A percentile compares a stretch with the other conserved stretches of the same genome.
phyloP scores from a whole-genome alignment of 2,797 vertebrate genomes.

The Galagoides demidoff region DNA sequence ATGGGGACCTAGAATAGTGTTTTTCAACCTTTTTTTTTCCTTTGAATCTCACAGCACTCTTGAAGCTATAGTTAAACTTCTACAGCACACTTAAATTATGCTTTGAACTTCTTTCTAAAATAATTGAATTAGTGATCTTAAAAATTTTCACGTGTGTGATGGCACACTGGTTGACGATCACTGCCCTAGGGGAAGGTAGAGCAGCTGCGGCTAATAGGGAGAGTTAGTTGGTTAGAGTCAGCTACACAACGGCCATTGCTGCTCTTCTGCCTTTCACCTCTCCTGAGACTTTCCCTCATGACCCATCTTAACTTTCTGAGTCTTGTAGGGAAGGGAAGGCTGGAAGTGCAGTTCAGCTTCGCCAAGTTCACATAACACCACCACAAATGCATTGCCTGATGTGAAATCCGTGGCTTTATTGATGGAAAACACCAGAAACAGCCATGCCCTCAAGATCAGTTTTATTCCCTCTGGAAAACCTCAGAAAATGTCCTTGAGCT shows the following conservation, averaged over 20 bases:
- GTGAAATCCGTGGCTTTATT: not conserved
- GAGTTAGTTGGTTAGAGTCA: not conserved
- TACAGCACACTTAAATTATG: too few relatives aligned
- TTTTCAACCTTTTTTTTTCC: too few relatives aligned
- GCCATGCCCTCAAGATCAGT: not conserved
- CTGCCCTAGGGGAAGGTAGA: not conserved
- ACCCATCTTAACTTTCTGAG: not conserved
- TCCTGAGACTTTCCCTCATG: not conserved
- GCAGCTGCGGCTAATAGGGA: not conserved
- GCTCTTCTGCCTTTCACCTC: not conserved
- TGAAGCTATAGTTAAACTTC: too few relatives aligned
- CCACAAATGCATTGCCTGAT: not conserved
- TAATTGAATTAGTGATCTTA: too few relatives aligned
- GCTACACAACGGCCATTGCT: not conserved
- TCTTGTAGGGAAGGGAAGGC: not conserved
- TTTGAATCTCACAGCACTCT: too few relatives aligned
- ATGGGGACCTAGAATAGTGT: not conserved
- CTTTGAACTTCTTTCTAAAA: too few relatives aligned
- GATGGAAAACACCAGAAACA: not conserved
- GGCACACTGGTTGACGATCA: too few relatives aligned
- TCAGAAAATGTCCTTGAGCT: constrained; percentile 10
- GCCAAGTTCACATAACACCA: not conserved
- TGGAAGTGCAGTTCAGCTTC: not conserved
- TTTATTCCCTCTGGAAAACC: not conserved
- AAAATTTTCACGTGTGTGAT: too few relatives aligned